Evolutionary conservation across 2,888 invertebrate genomes (phyloP), one percentile per base, ranked within the genome.

Genomic region (Dendrolimus pini): DNA sequence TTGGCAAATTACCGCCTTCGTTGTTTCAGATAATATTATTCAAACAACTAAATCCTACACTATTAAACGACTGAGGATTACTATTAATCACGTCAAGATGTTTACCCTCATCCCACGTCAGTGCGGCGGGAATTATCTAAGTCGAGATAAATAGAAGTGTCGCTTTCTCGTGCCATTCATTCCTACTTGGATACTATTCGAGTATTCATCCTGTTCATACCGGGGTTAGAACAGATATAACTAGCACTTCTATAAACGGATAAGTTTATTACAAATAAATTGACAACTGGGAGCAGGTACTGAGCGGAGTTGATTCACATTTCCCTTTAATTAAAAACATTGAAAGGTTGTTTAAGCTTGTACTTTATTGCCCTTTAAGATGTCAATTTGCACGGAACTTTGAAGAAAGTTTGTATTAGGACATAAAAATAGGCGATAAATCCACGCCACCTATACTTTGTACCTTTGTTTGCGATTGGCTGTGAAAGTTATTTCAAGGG

Each of bases 81-180:
- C 85, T 81, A 86, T 87, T 85, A 86, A 85, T 87, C 85, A 87
- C 84, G 83, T 80, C 85, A 85, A 85, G 85, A 83, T 86, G 86
- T 85, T 87, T 86, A 87, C 86, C 85, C 86, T 86, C 82, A 86
- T 86, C 85, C 81, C 72, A 72, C 77, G 85, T 84, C 83, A 84
- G 80, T 82, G 82, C 72, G 71, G 76, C 68, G 77, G 77, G 83
- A 85, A 83, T 85, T 85, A 85, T 85, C 84, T 82, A 75, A 78
- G 82, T 80, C 77, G 80, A 84, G 84, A 85, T 85, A 84, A 83
- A 85, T 84, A 83, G 80, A 68, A 77, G 78, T 58, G 75, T 76
- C 78, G 78, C 72, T 75, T 71, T 69, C 74, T 70, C 68, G 71
- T 69, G 70, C 75, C 67, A 72, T 77, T 78, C 79, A 74, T 70